Evolutionary conservation across 2,113 vertebrate species (phyloP).

Genomic region (Clinocottus analis): DNA sequence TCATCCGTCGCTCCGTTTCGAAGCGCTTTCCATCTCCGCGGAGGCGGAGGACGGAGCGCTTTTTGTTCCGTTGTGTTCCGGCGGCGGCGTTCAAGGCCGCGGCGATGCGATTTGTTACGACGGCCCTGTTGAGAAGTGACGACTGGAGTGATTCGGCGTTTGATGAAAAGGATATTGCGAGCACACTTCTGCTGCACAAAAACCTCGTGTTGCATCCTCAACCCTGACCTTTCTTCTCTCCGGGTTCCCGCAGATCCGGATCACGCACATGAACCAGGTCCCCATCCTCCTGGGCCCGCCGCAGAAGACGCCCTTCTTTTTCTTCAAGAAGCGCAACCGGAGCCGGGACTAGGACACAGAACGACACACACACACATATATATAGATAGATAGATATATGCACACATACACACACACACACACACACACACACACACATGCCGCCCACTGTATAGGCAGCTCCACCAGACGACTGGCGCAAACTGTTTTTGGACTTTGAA

Average conservation of each 20-base stretch:
- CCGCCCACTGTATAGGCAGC: constrained; percentile 41
- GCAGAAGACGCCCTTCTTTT: constrained; percentile 94
- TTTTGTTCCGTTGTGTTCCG: constrained; percentile 12
- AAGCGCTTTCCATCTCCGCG: background rate
- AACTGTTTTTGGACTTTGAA: background rate
- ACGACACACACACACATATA: constrained; percentile 11
- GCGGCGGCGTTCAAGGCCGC: constrained; percentile 46
- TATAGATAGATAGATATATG: constrained; percentile 44
- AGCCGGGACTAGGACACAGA: constrained; percentile 83
- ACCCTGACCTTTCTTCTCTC: constrained; percentile 29
- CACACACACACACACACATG: constrained; percentile 42
- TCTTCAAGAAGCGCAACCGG: constrained; percentile 89
- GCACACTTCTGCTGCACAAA: background rate
- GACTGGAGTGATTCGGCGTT: no score
- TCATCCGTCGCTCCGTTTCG: constrained; percentile 17
- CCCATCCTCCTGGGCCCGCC: constrained; percentile 92
- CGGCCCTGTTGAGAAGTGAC: no score
- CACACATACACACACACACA: constrained; percentile 20
- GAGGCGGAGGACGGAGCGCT: background rate
- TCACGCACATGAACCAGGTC: constrained; percentile 97
- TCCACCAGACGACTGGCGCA: constrained; percentile 31
- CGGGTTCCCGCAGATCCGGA: constrained; percentile 86
- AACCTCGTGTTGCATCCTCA: background rate
- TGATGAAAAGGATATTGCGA: background rate
- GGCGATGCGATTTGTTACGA: no score